Base-by-base conservation (phyloP, 1,140 invertebrate genomes). In the Ceratosolen fusciceps region DNA sequence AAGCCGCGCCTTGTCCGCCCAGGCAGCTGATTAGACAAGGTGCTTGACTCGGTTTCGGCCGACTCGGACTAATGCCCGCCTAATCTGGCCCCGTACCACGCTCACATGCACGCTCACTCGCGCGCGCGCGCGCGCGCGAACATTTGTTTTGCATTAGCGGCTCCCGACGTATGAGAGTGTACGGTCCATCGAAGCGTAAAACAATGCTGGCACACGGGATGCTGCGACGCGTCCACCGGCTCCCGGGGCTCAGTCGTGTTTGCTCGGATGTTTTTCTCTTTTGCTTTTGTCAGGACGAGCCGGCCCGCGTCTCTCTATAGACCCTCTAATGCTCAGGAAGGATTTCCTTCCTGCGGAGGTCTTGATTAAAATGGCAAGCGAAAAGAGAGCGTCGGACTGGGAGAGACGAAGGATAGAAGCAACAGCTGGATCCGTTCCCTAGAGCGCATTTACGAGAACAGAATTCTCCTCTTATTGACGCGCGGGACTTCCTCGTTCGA, bases 401-500 rank as follows among this genome's bases (percentile, higher is more conserved):
- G 67, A 80, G 82, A 85, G 83, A 85, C 5, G 67, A 47, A 47
- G 67, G 82, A 80, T 83, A 82, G 85, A 85, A 87, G 87, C 89
- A 90, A 90, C 89, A 90, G 89, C 89, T 90, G 89, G 88, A 90
- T 90, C 86, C 79, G 88, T 90, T 90, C 89, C 89, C 89, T 86
- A 85, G 85, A 90, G 89, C 88, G 85, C 89, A 90, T 90, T 90
- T 90, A 87, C 85, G 65, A 83, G 87, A 87, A 90, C 88, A 90
- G 88, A 70, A 88, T 83, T 89, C 86, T 88, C 85, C 88, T 89
- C 87, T 90, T 89, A 89, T 90, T 89, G 88, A 89, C 87, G 86
- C 87, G 85, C 83, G 81, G 82, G 81, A 83, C 84, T 82, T 82
- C 81, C 82, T 82, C 82, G 79, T 56, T 29, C 19, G 9, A 26